Evolutionary conservation across 2,113 vertebrate species (phyloP).

Genomic region (Leptocoma aspasia): DNA sequence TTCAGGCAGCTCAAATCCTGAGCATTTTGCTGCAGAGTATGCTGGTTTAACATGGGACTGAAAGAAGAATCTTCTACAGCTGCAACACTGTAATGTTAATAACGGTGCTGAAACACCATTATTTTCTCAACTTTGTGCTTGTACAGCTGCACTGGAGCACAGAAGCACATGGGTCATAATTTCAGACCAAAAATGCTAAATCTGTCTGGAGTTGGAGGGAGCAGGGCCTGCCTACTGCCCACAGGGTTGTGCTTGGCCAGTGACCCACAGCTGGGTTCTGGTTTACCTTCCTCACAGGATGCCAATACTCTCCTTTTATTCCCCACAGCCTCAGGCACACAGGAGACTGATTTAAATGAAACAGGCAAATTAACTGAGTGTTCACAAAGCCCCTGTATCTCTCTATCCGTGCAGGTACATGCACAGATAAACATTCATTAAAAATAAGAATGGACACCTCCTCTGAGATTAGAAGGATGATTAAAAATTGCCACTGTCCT

Average conservation of each 20-base stretch:
- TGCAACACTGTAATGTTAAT: no score
- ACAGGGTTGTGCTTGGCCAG: neutral
- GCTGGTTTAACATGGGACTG: neutral
- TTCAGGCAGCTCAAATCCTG: neutral
- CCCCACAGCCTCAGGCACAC: neutral
- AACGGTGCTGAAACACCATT: neutral
- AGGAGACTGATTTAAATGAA: neutral
- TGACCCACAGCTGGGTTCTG: neutral
- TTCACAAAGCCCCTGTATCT: neutral
- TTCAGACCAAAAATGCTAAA: neutral
- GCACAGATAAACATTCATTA: neutral
- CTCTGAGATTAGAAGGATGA: neutral
- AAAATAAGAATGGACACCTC: neutral
- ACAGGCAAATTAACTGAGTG: neutral
- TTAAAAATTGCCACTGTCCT: slow-evolving; percentile 18
- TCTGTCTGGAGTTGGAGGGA: neutral
- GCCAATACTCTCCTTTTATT: neutral
- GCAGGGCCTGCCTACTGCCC: neutral
- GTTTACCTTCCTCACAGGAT: neutral
- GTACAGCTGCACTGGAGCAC: neutral
- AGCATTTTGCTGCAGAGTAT: neutral
- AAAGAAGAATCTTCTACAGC: neutral
- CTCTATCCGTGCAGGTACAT: neutral
- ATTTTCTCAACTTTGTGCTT: neutral
- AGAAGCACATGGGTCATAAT: neutral